phyloP scores from a whole-genome alignment of 2,888 invertebrate species.

The Agrilus biguttatus region DNA sequence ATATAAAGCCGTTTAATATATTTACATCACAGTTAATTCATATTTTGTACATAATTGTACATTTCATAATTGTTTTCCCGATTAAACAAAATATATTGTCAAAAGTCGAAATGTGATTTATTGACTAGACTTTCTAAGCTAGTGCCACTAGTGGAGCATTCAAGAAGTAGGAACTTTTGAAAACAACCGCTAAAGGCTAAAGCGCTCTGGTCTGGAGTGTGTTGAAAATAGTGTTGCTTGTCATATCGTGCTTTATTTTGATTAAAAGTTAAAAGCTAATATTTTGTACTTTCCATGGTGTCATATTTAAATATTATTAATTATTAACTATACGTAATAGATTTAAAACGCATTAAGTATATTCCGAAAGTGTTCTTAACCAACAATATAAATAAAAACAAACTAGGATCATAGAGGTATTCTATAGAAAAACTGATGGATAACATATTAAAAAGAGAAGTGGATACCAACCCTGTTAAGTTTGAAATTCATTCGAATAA shows the following conservation, averaged over 20 bases:
- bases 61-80: slow-evolving; percentile 1
- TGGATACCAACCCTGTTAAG: slow-evolving; percentile 17
- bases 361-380: too few species aligned
- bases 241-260: too few species aligned
- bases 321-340: too few species aligned
- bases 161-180: background rate
- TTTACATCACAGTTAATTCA: background rate
- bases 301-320: too few species aligned
- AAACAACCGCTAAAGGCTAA: too few species aligned
- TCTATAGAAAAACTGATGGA: slow-evolving; percentile 13
- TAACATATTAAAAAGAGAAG: slow-evolving; percentile 14
- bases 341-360: too few species aligned
- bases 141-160: slow-evolving; percentile 13
- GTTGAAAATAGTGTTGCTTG: too few species aligned
- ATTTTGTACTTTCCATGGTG: too few species aligned
- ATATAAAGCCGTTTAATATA: background rate
- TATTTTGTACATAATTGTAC: background rate
- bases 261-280: too few species aligned
- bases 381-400: too few species aligned
- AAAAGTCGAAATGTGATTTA: slow-evolving; percentile 24
- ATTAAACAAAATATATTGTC: slow-evolving; percentile 28
- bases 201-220: too few species aligned
- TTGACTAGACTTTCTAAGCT: slow-evolving; percentile 23
- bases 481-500: slow-evolving; percentile 22
- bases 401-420: background rate